phyloP scores from a whole-genome alignment of 1,140 invertebrate genomes.

The Camponotus pennsylvanicus region DNA sequence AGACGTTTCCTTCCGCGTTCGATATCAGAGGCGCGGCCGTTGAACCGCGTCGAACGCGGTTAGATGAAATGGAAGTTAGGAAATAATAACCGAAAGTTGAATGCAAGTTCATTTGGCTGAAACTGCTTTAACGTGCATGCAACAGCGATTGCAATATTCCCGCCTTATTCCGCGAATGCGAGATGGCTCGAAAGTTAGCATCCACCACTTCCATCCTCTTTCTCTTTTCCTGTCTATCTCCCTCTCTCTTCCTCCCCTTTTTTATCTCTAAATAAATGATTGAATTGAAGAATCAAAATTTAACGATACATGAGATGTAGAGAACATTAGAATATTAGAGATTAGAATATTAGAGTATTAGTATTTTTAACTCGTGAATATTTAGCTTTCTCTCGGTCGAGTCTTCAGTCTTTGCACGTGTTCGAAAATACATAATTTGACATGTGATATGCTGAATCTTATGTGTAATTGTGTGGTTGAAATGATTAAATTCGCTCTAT shows the following conservation, averaged over 20 bases:
- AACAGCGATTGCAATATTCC: slow-evolving; percentile 21
- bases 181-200: not conserved
- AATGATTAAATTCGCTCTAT: no score
- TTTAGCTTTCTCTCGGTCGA: no score
- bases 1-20: slow-evolving; percentile 36
- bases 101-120: slow-evolving; percentile 51
- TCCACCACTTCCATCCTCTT: not conserved
- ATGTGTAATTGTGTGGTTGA: no score
- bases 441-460: no score
- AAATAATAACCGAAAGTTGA: slow-evolving; percentile 59
- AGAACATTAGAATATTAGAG: not conserved
- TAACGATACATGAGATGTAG: not conserved
- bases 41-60: slow-evolving; percentile 22
- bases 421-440: no score
- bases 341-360: no score
- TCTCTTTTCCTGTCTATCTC: not conserved
- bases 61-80: slow-evolving; percentile 38
- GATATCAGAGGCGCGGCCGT: slow-evolving; percentile 15
- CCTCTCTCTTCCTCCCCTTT: not conserved
- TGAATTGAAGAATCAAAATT: not conserved
- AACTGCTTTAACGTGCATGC: slow-evolving; percentile 43
- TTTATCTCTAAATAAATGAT: not conserved
- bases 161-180: not conserved
- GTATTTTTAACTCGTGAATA: no score
- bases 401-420: no score